phyloP scores from a whole-genome alignment of 2,113 vertebrate genomes.

The Romanogobio albipinnatus region DNA sequence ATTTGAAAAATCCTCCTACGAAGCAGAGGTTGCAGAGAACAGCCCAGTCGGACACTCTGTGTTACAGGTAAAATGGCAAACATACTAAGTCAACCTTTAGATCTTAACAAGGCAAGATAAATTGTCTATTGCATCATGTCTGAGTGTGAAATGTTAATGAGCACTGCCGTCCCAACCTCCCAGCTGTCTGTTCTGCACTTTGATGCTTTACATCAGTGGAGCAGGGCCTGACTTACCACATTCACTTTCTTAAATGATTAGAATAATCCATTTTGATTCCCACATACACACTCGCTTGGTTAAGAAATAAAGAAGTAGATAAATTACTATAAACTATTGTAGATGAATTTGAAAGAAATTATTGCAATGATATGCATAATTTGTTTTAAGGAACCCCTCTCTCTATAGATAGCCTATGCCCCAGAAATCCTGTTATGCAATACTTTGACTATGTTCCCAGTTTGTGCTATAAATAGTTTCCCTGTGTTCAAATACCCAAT shows the following conservation, averaged over 20 bases:
- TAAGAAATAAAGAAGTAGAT: not conserved
- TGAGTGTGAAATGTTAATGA: conserved; percentile 54
- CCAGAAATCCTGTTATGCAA: conserved; percentile 19
- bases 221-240: conserved; percentile 9
- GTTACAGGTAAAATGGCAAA: conserved; percentile 85
- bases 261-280: conserved; percentile 37
- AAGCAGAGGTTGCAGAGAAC: conserved; percentile 91
- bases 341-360: not conserved
- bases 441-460: conserved; percentile 5
- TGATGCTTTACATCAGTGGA: conserved; percentile 51
- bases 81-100: conserved; percentile 35
- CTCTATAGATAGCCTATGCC: not conserved
- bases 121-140: conserved; percentile 44
- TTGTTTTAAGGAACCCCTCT: not conserved
- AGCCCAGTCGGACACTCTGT: conserved; percentile 96
- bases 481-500: conserved; percentile 1
- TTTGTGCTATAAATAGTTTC: conserved; percentile 9
- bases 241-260: conserved; percentile 43
- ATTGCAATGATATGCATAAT: not conserved
- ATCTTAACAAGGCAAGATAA: conserved; percentile 33
- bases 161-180: conserved; percentile 43
- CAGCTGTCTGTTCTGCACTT: conserved; percentile 48
- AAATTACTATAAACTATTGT: not conserved
- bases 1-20: conserved; percentile 90
- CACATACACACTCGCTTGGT: not conserved